These are phyloP conservation scores for Eupsittula cactorum DNA, from an alignment of 2,113 vertebrate genomes.

Conservation along the genomic window DNA sequence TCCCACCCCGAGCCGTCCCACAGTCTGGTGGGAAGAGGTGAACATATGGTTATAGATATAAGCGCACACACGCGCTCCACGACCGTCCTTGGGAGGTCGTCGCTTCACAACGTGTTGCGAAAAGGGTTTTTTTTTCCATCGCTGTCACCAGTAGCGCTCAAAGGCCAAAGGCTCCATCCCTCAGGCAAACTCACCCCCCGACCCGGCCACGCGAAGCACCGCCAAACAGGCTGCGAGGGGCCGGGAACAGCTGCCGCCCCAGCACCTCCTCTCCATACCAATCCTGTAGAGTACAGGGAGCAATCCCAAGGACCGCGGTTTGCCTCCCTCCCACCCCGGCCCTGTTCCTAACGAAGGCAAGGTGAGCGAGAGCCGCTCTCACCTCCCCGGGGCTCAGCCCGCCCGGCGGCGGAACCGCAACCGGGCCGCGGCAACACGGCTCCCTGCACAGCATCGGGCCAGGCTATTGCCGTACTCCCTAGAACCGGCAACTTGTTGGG, in stretches of 20 bases:
- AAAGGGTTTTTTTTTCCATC: neutral
- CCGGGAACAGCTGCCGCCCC: neutral
- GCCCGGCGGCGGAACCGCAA: no score
- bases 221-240: neutral
- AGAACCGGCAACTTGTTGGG: neutral
- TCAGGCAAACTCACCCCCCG: neutral
- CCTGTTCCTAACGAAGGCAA: neutral
- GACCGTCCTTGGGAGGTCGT: constrained; percentile 43
- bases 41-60: fast-evolving
- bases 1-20: neutral
- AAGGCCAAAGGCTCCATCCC: neutral
- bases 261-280: neutral
- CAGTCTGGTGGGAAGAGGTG: neutral
- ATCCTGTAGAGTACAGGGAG: neutral
- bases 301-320: neutral
- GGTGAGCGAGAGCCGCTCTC: neutral
- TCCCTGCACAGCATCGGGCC: neutral
- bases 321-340: neutral
- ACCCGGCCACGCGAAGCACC: neutral
- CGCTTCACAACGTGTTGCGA: neutral
- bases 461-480: neutral
- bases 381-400: neutral
- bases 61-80: neutral
- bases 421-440: neutral
- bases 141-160: neutral